Percentiles rank a stretch among this genome's conserved stretches.
Evolutionary conservation across 2,797 vertebrate species (phyloP).

Genomic region (Falco biarmicus): DNA sequence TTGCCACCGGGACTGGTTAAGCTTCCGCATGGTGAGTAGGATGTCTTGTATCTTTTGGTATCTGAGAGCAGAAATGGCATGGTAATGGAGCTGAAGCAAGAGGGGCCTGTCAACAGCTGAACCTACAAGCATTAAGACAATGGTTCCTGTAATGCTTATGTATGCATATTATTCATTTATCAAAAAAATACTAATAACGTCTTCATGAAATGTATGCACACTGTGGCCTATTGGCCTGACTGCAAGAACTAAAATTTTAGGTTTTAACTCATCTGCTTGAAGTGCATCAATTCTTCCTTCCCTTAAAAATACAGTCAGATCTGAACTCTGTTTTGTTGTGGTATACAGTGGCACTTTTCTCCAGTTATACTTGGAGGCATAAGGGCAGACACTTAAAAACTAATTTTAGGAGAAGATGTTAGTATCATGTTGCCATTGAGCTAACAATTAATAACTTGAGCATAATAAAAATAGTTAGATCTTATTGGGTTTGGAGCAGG

Average conservation of each 20-base stretch:
- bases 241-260: not conserved
- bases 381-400: not conserved
- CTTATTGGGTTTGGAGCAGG: not conserved
- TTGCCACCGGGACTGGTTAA: constrained; percentile 88
- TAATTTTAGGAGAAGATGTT: not conserved
- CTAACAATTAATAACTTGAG: not conserved
- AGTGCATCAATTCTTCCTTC: not conserved
- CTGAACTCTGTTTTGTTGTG: not conserved
- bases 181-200: not conserved
- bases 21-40: constrained; percentile 87
- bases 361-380: not conserved
- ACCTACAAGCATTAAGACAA: not conserved
- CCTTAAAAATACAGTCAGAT: not conserved
- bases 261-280: not conserved
- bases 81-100: not conserved
- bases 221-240: not conserved
- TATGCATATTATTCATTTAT: not conserved
- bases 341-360: not conserved
- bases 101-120: not conserved
- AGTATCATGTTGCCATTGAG: not conserved
- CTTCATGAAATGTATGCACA: not conserved
- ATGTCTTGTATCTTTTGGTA: not conserved
- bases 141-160: not conserved
- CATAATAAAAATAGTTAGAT: not conserved
- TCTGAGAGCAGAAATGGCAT: not conserved